These are phyloP conservation scores for Caenorhabditis remanei DNA, from an alignment of 1,140 invertebrate genomes.

Conservation along the genomic window DNA sequence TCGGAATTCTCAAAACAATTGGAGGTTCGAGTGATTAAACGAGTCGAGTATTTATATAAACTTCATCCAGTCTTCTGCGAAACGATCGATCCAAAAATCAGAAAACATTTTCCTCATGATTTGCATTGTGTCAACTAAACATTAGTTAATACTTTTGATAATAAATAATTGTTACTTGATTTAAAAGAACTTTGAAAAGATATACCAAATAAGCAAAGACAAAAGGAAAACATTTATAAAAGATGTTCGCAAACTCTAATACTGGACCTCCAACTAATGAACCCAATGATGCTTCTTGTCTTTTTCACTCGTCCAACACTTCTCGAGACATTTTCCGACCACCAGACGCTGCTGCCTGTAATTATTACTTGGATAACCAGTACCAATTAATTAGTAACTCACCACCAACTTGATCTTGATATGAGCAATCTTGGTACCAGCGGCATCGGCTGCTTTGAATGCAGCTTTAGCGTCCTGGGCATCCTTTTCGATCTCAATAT, in stretches of 20 bases:
- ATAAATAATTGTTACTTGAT: no score
- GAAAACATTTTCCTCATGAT: neutral
- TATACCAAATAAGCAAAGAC: no score
- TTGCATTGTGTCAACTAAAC: neutral
- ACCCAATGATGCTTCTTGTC: no score
- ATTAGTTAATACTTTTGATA: no score
- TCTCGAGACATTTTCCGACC: conserved; percentile 33
- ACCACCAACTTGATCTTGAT: conserved; percentile 38
- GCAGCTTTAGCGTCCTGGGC: conserved; percentile 12
- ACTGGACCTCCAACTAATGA: no score
- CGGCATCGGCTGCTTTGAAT: conserved; percentile 5
- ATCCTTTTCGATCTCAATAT: conserved; percentile 25
- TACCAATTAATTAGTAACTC: neutral
- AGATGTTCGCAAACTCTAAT: no score
- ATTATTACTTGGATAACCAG: neutral
- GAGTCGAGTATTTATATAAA: neutral
- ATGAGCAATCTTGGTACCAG: neutral
- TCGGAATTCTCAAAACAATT: neutral
- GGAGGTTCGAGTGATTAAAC: neutral
- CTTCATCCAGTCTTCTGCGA: conserved; percentile 23
- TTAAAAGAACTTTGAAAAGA: no score
- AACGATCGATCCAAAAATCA: neutral
- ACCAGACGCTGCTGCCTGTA: neutral
- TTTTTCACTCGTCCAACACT: neutral
- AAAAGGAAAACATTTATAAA: no score